These are phyloP conservation scores for Macroramphosus scolopax DNA, from an alignment of 2,797 vertebrate species.

Conservation along the genomic window DNA sequence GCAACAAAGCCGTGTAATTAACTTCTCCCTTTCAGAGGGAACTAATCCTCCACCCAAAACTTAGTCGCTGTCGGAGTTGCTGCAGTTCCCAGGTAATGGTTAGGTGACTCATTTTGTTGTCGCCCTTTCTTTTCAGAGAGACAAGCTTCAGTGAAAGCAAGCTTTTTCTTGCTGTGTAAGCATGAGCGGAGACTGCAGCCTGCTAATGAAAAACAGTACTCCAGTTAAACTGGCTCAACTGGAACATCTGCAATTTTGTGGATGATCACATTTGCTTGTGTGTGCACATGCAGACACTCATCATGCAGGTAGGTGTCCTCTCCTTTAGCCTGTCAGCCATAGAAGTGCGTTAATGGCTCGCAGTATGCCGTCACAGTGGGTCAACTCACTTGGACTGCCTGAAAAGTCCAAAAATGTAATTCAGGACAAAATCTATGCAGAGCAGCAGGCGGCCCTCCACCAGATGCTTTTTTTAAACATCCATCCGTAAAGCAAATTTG, in stretches of 20 bases:
- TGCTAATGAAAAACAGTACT: constrained; percentile 4
- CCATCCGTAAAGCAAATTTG: constrained; percentile 62
- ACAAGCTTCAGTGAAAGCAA: background rate
- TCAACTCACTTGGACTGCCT: constrained; percentile 37
- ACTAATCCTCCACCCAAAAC: constrained; percentile 49
- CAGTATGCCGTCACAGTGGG: constrained; percentile 44
- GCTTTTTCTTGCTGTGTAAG: constrained; percentile 11
- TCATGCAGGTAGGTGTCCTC: constrained; percentile 22
- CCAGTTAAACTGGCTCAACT: constrained; percentile 52
- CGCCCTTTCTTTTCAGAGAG: constrained; percentile 10
- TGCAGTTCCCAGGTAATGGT: constrained; percentile 30
- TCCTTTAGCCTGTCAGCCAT: constrained; percentile 20
- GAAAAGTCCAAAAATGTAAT: constrained; percentile 58
- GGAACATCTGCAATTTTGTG: constrained; percentile 41
- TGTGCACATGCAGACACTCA: constrained; percentile 21
- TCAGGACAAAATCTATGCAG: constrained; percentile 50
- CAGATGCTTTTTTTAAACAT: constrained; percentile 59
- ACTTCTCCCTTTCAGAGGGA: constrained; percentile 52
- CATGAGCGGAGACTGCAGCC: constrained; percentile 24
- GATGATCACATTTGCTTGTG: background rate
- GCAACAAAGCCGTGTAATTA: constrained; percentile 56
- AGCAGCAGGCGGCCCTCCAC: constrained; percentile 54
- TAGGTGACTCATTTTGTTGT: constrained; percentile 28
- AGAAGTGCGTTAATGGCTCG: constrained; percentile 29
- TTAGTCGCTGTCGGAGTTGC: constrained; percentile 13